Evolutionary conservation across 2,797 vertebrate species (phyloP), one percentile per base, ranked within the genome.

Genomic region (Chaenodraco wilsoni): DNA sequence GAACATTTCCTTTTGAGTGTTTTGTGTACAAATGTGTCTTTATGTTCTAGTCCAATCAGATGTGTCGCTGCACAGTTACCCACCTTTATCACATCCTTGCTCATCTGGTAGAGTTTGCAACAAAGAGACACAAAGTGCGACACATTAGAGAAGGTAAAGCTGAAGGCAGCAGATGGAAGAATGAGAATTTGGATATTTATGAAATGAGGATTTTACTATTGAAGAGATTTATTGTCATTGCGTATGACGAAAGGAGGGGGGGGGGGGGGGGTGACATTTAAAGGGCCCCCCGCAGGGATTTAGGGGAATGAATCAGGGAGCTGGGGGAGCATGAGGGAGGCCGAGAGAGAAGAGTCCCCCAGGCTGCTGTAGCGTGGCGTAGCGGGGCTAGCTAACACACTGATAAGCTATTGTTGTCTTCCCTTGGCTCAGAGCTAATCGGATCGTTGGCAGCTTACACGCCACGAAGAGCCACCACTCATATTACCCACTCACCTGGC

Each of bases 61-160:
- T 84, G 65, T 64, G 37, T 16, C 45, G 21, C 54, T 63, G 67
- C 70, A 55, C 45, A 27, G 65, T 63, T 73, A 95, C 97, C 91
- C 95, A 99, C 97, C 97, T 98, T 97, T 97, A 71, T 98, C 97
- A 93, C 96, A 97, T 93, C 96, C 95, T 83, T 97, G 96, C 91
- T 98, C 97, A 85, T 96, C 97, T 97, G 94, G 37, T 51, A 43
- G 0, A 75, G 95, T 88, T 78, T 90, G 96, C 94, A 93, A 88
- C 90, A 89, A 92, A 92, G 83, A 74, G 57, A 73, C 60, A 75
- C 45, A 84, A 27, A 88, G 65, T 44, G 46, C 40, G 9, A 74
- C 45, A 80, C 41, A 37, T 82, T 58, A 85, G 41, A 49, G 55
- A 2, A 3, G 44, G 8, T 15, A 13, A 7, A 19, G 11, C 54